Conservation (phyloP, 2,797 vertebrate genomes). For the Gymnoscopelus braueri region DNA sequence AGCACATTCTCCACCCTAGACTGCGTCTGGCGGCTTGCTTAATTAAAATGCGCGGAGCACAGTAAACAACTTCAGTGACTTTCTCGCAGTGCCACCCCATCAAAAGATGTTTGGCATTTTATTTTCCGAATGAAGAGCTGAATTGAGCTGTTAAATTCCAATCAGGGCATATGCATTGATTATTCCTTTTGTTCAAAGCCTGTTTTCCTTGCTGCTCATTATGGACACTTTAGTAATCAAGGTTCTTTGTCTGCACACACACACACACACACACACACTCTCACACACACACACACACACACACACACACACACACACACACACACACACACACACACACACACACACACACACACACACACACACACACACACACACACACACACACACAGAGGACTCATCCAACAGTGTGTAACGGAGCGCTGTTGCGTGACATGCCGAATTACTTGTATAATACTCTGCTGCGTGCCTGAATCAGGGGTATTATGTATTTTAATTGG, state of each 20-base stretch:
- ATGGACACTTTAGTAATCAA: not conserved
- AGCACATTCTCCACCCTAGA: slow-evolving; percentile 66
- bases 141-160: slow-evolving; percentile 45
- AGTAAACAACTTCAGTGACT: slow-evolving; percentile 68
- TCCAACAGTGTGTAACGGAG: too few species aligned
- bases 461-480: not conserved
- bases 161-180: slow-evolving; percentile 39
- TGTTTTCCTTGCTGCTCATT: slow-evolving; percentile 27
- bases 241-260: not conserved
- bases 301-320: not conserved
- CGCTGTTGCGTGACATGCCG: not conserved
- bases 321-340: not conserved
- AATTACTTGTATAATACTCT: not conserved
- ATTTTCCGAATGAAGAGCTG: slow-evolving; percentile 31
- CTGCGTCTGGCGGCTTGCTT: slow-evolving; percentile 49
- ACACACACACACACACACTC: not conserved
- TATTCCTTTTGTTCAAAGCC: slow-evolving; percentile 36
- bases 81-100: slow-evolving; percentile 24
- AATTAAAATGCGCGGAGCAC: slow-evolving; percentile 67
- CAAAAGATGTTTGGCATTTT: slow-evolving; percentile 42
- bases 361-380: not conserved
- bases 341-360: not conserved
- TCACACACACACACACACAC: not conserved
- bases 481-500: not conserved
- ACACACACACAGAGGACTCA: too few species aligned